Conservation (phyloP, 2,113 vertebrate genomes). For the Eubucco bourcierii region DNA sequence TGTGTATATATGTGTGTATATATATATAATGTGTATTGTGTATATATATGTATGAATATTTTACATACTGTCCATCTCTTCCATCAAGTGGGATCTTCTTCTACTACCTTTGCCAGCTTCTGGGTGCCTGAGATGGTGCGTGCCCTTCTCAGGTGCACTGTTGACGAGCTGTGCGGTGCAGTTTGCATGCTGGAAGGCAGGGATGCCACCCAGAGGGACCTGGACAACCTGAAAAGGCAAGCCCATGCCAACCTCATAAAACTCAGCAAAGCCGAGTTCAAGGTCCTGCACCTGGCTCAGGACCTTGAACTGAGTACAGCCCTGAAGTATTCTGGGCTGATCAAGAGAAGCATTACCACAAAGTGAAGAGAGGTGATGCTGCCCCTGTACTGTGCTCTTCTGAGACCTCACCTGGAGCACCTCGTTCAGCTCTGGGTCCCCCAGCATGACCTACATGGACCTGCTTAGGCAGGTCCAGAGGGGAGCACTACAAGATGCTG, state of each 20-base stretch:
- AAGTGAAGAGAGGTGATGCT: not conserved
- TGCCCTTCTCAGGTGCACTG: not conserved
- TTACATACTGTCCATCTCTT: rapidly evolving
- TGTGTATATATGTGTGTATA: rapidly evolving
- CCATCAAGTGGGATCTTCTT: not conserved
- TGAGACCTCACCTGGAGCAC: not conserved
- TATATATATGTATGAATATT: rapidly evolving
- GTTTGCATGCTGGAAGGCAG: too few species aligned
- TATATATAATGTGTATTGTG: rapidly evolving
- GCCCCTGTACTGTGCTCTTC: not conserved
- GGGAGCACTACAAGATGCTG: not conserved
- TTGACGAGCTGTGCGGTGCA: not conserved
- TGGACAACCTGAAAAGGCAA: too few species aligned
- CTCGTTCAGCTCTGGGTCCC: not conserved
- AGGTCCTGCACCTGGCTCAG: too few species aligned
- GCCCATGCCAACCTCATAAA: too few species aligned
- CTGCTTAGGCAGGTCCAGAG: not conserved
- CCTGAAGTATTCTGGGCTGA: not conserved
- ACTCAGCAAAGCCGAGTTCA: too few species aligned
- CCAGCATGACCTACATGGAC: not conserved
- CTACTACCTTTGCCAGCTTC: too few species aligned
- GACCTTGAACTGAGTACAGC: too few species aligned
- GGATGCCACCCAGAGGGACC: too few species aligned
- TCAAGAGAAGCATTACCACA: not conserved
- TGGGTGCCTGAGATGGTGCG: not conserved